A percentile compares a stretch with the other conserved stretches of the same genome.
Evolutionary conservation across 2,888 invertebrate species (phyloP).

Genomic region (Lasioglossum pauxillum): DNA sequence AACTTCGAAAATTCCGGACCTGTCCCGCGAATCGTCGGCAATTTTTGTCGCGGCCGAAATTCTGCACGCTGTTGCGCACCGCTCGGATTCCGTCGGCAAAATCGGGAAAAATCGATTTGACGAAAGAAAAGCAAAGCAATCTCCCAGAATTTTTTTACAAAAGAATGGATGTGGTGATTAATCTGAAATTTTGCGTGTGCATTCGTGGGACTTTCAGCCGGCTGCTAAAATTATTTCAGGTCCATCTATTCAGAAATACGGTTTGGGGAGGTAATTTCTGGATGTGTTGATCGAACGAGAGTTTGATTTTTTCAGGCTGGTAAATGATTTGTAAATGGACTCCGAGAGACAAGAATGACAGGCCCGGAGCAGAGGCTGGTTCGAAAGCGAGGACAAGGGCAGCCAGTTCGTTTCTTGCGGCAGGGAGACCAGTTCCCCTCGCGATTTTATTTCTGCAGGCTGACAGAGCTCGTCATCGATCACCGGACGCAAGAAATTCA

Average conservation of each 20-base stretch:
- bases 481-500: background rate
- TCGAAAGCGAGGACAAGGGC: slow-evolving; percentile 57
- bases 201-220: background rate
- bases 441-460: slow-evolving; percentile 8
- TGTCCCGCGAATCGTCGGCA: background rate
- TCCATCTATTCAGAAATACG: background rate
- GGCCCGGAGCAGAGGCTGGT: background rate
- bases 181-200: background rate
- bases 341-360: background rate
- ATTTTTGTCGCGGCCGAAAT: slow-evolving; percentile 5
- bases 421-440: slow-evolving; percentile 10
- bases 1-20: slow-evolving; percentile 33
- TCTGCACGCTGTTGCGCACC: background rate
- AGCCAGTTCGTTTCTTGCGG: slow-evolving; percentile 40
- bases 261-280: too few species aligned
- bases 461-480: background rate
- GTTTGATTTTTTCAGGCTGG: too few species aligned
- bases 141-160: background rate
- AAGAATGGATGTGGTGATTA: accelerated
- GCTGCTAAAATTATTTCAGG: background rate
- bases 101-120: background rate
- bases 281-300: too few species aligned
- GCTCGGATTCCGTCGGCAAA: background rate
- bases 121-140: background rate
- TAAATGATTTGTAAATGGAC: background rate